Evolutionary conservation across 2,797 vertebrate species (phyloP), one percentile per base, ranked within the genome.

Genomic region (Cossypha polioptera): DNA sequence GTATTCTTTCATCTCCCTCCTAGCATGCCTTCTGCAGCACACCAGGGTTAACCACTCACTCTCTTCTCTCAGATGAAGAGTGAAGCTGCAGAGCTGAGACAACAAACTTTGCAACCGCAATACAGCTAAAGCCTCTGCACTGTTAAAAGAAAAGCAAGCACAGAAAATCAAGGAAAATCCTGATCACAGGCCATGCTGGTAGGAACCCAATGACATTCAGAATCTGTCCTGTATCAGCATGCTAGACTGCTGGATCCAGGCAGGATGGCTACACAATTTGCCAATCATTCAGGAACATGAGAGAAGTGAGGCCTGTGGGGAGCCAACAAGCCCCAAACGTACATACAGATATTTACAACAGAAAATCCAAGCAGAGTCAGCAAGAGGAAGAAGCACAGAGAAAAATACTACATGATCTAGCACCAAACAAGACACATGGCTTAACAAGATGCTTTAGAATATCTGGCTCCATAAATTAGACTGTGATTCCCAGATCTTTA

Each of bases 11-110:
- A 95, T 92, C 95, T 96, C 95, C 91, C 91, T 97, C 96, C 94
- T 91, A 74, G 82, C 89, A 95, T 94, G 96, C 95, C 95, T 98
- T 76, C 90, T 95, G 96, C 97, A 96, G 91, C 94, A 87, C 75
- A 80, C 86, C 50, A 54, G 69, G 62, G 80, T 94, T 92, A 96
- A 95, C 88, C 90, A 74, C 80, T 85, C 68, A n/a, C 65, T 69
- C 86, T 66, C 81, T 73, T 57, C 85, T 87, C 11, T 1, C 71
- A 85, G 69, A 58, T 0, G 3, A 82, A 69, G 57, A 93, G 59
- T 10, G 51, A 86, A 74, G 67, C 61, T 91, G 59, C 7, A 63
- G 78, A 86, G 80, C 71, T 16, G 7, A 92, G 73, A 86, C 63
- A 82, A 89, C 69, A 92, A 94, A 87, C 92, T 92, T 88, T 68